Base-by-base conservation (phyloP, 2,888 invertebrate species). In the Barypeithes pellucidus region DNA sequence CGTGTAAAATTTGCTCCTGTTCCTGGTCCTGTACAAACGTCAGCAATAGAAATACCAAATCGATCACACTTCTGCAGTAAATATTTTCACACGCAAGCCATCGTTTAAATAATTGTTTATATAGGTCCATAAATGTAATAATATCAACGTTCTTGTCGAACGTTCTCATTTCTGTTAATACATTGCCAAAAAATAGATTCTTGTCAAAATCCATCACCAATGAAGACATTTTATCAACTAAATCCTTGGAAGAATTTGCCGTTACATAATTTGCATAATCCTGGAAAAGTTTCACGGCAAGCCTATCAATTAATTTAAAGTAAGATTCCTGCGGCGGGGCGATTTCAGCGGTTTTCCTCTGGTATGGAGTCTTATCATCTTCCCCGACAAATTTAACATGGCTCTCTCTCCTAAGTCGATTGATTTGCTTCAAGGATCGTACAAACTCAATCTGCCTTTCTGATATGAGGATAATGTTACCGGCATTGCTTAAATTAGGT, bases 11-110 rank as follows among this genome's bases (percentile, higher is more conserved):
- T 1, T 83, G 83, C 24, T 88, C 85, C 79, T 90, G 90, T 62
- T 91, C 89, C 0, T 85, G 84, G 39, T 88, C 86, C 20, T 84
- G 82, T 77, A 92, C 82, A 76, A 90, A 88, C 36, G 86, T 86
- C 72, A 92, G 81, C 60, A 92, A 80, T 70, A 89, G 86, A 82
- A 94, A 93, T 57, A 91, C 85, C 11, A 94, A 85, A 79, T 92
- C 90, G 1, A 92, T 86, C 1, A 91, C 85, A 36, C 88, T 82
- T 75, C 88, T 88, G 43, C 88, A 88, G 18, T 89, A 85, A 77
- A 89, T 88, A 0, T 86, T 5, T 60, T 88, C 88, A 0, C 86
- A 85, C 0, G 84, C 78, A 62, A 92, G 83, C 90, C 91, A 91
- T 0, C 76, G 78, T 20, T 83, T 82, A 24, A 84, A 77, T 22